These are phyloP conservation scores for Seira ritae DNA, from an alignment of 2,888 invertebrate species.

Conservation along the genomic window DNA sequence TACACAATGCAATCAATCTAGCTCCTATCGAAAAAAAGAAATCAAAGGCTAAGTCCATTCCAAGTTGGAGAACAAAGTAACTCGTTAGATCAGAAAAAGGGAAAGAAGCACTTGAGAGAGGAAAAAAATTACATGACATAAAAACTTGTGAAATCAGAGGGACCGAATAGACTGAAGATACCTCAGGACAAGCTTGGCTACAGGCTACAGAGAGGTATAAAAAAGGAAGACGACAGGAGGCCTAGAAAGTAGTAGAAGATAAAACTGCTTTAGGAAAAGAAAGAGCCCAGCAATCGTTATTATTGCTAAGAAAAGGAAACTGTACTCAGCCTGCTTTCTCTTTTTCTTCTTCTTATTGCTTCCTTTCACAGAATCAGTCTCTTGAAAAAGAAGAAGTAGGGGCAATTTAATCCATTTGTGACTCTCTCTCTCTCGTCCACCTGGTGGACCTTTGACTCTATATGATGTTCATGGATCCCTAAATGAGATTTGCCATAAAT, in stretches of 20 bases:
- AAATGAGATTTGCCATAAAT: constrained; percentile 51
- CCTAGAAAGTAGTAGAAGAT: constrained; percentile 34
- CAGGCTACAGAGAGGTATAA: too few species aligned
- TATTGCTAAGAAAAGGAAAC: constrained; percentile 16
- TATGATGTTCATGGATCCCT: constrained; percentile 26
- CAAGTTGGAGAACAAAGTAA: too few species aligned
- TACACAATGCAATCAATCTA: too few species aligned
- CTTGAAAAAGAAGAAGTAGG: background rate
- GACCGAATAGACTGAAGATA: too few species aligned
- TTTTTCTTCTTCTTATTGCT: too few species aligned
- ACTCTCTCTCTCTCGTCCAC: constrained; percentile 31
- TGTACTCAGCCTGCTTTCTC: too few species aligned
- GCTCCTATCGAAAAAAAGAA: too few species aligned
- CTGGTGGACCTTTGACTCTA: constrained; percentile 52
- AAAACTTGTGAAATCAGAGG: background rate
- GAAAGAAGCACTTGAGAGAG: background rate
- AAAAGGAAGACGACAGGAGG: too few species aligned
- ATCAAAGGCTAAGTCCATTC: too few species aligned
- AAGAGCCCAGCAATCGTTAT: background rate
- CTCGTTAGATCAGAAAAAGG: too few species aligned
- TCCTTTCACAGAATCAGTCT: constrained; percentile 12
- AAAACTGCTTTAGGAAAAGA: constrained; percentile 6
- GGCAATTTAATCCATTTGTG: constrained; percentile 27
- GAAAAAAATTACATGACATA: background rate
- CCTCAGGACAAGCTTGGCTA: too few species aligned